Evolutionary conservation across 2,113 vertebrate species (phyloP).

Genomic region (Tonatia bakeri): DNA sequence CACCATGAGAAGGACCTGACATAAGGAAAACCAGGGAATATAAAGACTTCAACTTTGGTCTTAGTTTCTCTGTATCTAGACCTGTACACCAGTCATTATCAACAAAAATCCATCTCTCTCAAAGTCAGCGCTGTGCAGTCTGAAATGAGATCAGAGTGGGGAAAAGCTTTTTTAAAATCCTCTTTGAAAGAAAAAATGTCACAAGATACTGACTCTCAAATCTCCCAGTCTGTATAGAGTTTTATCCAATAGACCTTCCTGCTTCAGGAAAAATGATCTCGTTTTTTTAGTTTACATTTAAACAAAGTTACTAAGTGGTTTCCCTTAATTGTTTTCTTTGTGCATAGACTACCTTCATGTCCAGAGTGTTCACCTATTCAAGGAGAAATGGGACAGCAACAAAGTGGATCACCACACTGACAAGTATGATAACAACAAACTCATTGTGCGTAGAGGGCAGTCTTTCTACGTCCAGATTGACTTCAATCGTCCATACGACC

Average conservation of each 20-base stretch:
- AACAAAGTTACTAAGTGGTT: background rate
- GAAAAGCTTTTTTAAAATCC: background rate
- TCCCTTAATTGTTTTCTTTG: background rate
- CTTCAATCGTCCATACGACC: conserved; percentile 88
- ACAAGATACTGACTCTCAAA: background rate
- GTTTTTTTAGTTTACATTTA: background rate
- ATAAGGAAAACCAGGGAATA: background rate
- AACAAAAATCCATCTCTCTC: background rate
- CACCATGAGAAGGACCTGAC: background rate
- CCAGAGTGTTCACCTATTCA: conserved; percentile 83
- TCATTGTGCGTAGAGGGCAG: conserved; percentile 93
- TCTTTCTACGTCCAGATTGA: conserved; percentile 87
- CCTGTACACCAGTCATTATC: background rate
- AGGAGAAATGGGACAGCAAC: conserved; percentile 81
- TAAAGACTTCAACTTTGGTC: background rate
- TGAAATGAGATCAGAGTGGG: background rate
- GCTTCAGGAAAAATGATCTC: background rate
- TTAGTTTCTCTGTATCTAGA: background rate
- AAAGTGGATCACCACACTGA: conserved; percentile 87
- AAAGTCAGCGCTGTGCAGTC: background rate
- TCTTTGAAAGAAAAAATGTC: background rate
- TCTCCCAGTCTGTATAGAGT: background rate
- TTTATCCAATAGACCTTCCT: background rate
- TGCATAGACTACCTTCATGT: conserved; percentile 86
- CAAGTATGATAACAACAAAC: conserved; percentile 78